Percentiles rank a stretch among this genome's conserved stretches.
These are phyloP conservation scores for Lasioglossum lativentre DNA, from an alignment of 2,888 invertebrate species.

Conservation along the genomic window DNA sequence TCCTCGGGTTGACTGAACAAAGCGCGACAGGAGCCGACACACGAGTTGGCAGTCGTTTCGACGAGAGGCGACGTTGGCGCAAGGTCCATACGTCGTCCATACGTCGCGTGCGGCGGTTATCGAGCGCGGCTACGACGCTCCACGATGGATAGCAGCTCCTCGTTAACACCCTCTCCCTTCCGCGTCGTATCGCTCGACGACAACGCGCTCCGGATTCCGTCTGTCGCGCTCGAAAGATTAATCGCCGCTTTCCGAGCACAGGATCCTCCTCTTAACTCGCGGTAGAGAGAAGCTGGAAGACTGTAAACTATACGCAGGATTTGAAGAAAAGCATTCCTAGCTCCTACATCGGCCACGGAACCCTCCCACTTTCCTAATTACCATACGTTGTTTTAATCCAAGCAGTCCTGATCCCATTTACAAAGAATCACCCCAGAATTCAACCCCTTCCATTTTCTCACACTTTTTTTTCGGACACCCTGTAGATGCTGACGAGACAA, in stretches of 20 bases:
- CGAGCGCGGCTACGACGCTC: slow-evolving; percentile 35
- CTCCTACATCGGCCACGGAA: too few species aligned
- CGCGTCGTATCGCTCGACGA: slow-evolving; percentile 13
- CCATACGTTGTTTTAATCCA: too few species aligned
- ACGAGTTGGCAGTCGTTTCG: background rate
- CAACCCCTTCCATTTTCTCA: too few species aligned
- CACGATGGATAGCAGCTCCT: slow-evolving; percentile 25
- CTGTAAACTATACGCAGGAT: too few species aligned
- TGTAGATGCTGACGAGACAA: too few species aligned
- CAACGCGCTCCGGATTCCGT: slow-evolving; percentile 26
- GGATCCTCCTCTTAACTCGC: background rate
- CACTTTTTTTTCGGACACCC: too few species aligned
- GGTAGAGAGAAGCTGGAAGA: background rate
- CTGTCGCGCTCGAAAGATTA: slow-evolving; percentile 21
- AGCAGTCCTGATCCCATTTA: too few species aligned
- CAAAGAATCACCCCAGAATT: too few species aligned
- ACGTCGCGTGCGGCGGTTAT: slow-evolving; percentile 32
- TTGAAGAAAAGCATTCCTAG: too few species aligned
- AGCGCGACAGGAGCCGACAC: background rate
- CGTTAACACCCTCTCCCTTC: slow-evolving; percentile 23
- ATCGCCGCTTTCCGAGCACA: background rate
- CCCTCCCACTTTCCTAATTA: too few species aligned
- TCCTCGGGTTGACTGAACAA: background rate
- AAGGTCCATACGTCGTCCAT: slow-evolving; percentile 20
- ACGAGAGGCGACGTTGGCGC: slow-evolving; percentile 31